Evolutionary conservation across 2,888 invertebrate species (phyloP).

Genomic region (Brachypterus glaber): DNA sequence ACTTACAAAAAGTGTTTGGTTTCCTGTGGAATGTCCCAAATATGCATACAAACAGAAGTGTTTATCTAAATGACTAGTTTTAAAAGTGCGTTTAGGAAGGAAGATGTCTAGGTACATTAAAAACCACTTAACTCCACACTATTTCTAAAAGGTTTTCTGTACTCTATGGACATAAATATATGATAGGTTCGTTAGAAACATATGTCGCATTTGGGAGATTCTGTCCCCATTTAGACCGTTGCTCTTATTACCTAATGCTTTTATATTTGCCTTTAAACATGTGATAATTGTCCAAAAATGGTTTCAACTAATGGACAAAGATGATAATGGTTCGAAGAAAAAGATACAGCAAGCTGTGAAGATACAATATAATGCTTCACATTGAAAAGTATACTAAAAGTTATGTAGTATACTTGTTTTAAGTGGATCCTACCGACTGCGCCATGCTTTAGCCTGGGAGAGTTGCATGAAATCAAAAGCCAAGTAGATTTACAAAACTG

Average conservation of each 20-base stretch:
- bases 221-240: conserved; percentile 20
- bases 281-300: conserved; percentile 17
- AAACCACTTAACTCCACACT: conserved; percentile 35
- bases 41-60: background rate
- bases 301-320: background rate
- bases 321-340: background rate
- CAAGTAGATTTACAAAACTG: too few relatives aligned
- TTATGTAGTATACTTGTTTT: too few relatives aligned
- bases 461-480: too few relatives aligned
- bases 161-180: conserved; percentile 28
- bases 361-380: too few relatives aligned
- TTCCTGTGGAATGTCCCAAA: background rate
- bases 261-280: conserved; percentile 24
- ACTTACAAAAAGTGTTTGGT: background rate
- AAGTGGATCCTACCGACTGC: too few relatives aligned
- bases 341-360: too few relatives aligned
- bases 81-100: too few relatives aligned
- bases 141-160: conserved; percentile 34
- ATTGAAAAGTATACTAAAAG: too few relatives aligned
- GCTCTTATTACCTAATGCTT: conserved; percentile 24
- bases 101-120: conserved; percentile 33
- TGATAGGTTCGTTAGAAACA: conserved; percentile 28
- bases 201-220: conserved; percentile 16
- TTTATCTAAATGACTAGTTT: background rate
- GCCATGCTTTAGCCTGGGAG: too few relatives aligned